Evolutionary conservation across 23 tunicate genomes (phyloP), one percentile per base, ranked within the genome.

Genomic region (Halocynthia roretzi): DNA sequence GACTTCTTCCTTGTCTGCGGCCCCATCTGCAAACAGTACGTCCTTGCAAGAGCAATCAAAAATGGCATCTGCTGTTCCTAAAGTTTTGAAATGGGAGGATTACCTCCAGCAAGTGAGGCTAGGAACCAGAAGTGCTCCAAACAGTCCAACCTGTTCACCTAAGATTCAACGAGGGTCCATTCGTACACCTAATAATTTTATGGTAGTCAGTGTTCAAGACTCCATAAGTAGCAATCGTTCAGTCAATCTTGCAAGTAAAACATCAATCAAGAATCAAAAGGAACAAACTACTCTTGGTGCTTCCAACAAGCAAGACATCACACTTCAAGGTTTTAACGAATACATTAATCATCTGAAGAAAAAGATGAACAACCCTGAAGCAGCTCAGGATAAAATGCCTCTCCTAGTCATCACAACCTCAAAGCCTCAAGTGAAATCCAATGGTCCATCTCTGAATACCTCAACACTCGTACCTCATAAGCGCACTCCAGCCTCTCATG

Each of bases 51-150:
- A 67, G 8, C 55, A 74, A 48, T 54, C 78, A 65, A 65, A 65
- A 51, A 51, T 12, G 19, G 51, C 67, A 8, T 51, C 78, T 40
- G n/a, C 77, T 61, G 48, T 52, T 9, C 86, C 63, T 72, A 89
- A 84, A 69, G 87, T 88, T 56, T 56, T 89, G 21, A 80, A 83
- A 49, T 89, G 96, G 96, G 81, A 89, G 52, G 85, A 83, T 10
- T 89, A 89, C 51, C 70, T 89, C 56, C 96, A 83, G 66, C 78
- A 76, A 56, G 85, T 80, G 18, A 83, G 96, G 14, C 70, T 62
- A 10, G 96, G 96, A n/a, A 83, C 82, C 0, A 56, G 88, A 69
- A 89, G 96, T 56, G 96, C 96, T 8, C 96, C 96, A 31, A 83
- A 83, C 80, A 89, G 96, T 57, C 96, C 96, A 8, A 74, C 96